Conservation (phyloP, 2,113 vertebrate genomes). For the Empidonax alnorum region DNA sequence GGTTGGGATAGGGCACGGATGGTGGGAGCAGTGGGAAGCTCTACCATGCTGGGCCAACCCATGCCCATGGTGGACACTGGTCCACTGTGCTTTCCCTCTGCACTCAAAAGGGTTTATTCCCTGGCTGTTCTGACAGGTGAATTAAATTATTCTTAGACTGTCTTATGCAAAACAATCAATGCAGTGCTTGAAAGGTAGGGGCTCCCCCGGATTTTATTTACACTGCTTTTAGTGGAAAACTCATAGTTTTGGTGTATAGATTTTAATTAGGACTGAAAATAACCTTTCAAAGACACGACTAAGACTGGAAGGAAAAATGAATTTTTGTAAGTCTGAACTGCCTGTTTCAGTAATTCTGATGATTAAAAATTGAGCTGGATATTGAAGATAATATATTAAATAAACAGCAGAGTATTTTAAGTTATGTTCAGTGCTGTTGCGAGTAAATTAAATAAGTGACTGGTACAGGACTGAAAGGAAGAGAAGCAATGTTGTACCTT, state of each 20-base stretch:
- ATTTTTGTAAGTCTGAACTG: background rate
- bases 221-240: background rate
- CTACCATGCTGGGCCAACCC: accelerated
- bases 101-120: accelerated
- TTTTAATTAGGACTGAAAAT: slow-evolving; percentile 31
- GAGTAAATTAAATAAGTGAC: background rate
- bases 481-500: background rate
- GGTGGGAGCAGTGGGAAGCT: background rate
- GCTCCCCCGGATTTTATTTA: background rate
- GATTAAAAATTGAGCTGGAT: background rate
- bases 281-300: background rate
- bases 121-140: background rate
- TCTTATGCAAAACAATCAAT: background rate
- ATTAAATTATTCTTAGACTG: background rate
- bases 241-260: background rate
- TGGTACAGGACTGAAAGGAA: background rate
- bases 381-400: background rate
- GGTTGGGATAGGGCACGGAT: background rate
- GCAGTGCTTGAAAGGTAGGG: background rate
- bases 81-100: accelerated
- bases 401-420: background rate
- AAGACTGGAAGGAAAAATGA: background rate
- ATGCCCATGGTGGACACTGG: background rate
- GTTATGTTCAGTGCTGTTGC: background rate
- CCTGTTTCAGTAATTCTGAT: background rate